Percentiles rank a stretch among this genome's conserved stretches.
These are phyloP conservation scores for Uropetala carovei DNA, from an alignment of 2,888 invertebrate species.

Conservation along the genomic window DNA sequence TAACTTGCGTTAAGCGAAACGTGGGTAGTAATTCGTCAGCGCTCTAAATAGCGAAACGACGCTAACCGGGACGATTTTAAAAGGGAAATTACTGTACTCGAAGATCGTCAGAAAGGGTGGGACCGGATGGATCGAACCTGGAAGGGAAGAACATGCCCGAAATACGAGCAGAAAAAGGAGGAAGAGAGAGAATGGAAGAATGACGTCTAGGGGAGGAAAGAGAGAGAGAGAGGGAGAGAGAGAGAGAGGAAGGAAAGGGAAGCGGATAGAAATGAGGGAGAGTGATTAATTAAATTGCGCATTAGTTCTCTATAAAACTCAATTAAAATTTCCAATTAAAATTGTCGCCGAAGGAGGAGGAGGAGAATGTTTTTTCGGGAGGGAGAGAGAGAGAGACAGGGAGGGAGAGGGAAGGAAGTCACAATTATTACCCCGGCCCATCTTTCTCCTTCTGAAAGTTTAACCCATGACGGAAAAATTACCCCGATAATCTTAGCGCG, in stretches of 20 bases:
- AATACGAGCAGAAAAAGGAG: too few relatives aligned
- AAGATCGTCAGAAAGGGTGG: not conserved
- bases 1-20: too few relatives aligned
- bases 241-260: not conserved
- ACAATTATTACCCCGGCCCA: not conserved
- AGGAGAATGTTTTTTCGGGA: constrained; percentile 14
- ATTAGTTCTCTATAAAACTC: constrained; percentile 64
- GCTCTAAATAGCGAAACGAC: too few relatives aligned
- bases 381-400: not conserved
- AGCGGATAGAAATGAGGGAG: not conserved
- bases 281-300: constrained; percentile 59
- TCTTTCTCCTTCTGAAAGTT: not conserved
- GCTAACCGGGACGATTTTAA: too few relatives aligned
- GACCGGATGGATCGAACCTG: not conserved
- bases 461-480: not conserved
- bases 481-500: constrained; percentile 3
- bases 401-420: not conserved
- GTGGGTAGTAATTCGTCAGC: too few relatives aligned
- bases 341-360: constrained; percentile 50
- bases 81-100: too few relatives aligned
- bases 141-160: not conserved
- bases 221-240: not conserved
- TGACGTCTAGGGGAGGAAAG: not conserved
- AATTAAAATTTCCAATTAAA: constrained; percentile 64
- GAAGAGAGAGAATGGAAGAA: not conserved